Evolutionary conservation across 2,113 vertebrate genomes (phyloP).

Genomic region (Hassar affinis): DNA sequence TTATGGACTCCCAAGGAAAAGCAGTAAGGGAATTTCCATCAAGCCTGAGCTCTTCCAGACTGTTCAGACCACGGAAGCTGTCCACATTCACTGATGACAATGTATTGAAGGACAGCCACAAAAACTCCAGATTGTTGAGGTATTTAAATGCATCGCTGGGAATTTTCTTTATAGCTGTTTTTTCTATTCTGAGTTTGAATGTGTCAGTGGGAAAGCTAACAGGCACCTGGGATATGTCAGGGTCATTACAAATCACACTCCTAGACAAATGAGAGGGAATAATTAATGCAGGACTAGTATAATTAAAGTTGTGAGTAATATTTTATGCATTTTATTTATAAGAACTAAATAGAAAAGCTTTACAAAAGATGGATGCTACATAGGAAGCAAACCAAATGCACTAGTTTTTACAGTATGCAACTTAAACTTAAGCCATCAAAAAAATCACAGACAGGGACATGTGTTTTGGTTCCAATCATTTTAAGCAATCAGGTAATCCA

Average conservation of each 20-base stretch:
- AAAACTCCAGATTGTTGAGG: slow-evolving; percentile 86
- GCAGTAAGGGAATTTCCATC: slow-evolving; percentile 84
- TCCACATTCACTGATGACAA: slow-evolving; percentile 76
- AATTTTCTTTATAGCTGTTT: slow-evolving; percentile 86
- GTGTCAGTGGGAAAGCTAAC: slow-evolving; percentile 85
- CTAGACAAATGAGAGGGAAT: slow-evolving; percentile 63
- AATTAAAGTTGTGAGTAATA: background rate
- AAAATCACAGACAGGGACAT: background rate
- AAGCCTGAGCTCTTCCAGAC: slow-evolving; percentile 86
- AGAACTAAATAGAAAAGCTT: background rate
- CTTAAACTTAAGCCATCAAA: background rate
- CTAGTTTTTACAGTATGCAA: background rate
- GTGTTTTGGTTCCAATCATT: background rate
- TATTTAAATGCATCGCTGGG: slow-evolving; percentile 82
- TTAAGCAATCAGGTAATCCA: background rate
- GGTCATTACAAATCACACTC: slow-evolving; percentile 91
- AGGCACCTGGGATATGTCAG: slow-evolving; percentile 87
- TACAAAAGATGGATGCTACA: background rate
- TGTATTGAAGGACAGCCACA: slow-evolving; percentile 95
- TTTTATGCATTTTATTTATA: background rate
- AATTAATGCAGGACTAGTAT: background rate
- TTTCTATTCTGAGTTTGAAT: slow-evolving; percentile 86
- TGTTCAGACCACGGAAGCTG: slow-evolving; percentile 82
- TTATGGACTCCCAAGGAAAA: slow-evolving; percentile 91
- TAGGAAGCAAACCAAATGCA: background rate